These are phyloP conservation scores for Augochlorella aurata DNA, from an alignment of 2,888 invertebrate genomes.

Conservation along the genomic window DNA sequence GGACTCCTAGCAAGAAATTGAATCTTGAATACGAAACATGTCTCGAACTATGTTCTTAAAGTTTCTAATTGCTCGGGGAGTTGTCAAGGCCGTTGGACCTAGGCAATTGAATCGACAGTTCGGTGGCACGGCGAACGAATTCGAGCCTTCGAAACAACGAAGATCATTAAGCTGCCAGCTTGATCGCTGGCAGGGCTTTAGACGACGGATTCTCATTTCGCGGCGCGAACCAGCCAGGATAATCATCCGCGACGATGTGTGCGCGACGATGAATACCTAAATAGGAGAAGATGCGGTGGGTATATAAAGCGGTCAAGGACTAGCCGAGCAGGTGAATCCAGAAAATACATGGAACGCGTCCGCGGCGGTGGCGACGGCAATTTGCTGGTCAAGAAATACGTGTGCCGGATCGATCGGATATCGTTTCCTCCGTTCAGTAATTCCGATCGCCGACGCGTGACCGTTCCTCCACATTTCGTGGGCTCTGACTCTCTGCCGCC, in stretches of 20 bases:
- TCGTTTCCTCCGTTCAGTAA: constrained; percentile 58
- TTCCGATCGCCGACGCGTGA: constrained; percentile 47
- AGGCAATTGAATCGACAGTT: constrained; percentile 3
- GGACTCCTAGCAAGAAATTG: not conserved
- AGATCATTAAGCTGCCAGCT: not conserved
- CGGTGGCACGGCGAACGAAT: not conserved
- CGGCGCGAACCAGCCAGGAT: constrained; percentile 28
- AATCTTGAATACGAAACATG: not conserved
- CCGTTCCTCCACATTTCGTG: constrained; percentile 38
- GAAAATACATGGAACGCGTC: constrained; percentile 62
- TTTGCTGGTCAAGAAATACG: constrained; percentile 55
- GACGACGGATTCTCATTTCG: constrained; percentile 2
- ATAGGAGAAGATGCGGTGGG: constrained; percentile 59
- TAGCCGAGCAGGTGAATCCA: constrained; percentile 61
- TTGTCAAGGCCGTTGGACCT: not conserved
- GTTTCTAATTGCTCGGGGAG: constrained; percentile 7
- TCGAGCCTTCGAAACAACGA: not conserved
- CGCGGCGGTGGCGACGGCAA: constrained; percentile 29
- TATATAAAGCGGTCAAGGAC: constrained; percentile 69
- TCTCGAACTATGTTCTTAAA: not conserved
- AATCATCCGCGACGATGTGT: constrained; percentile 48
- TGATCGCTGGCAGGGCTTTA: not conserved
- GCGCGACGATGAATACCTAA: constrained; percentile 58
- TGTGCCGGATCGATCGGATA: constrained; percentile 53
- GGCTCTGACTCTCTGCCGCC: constrained; percentile 33